These are phyloP conservation scores for Limulus polyphemus DNA, from an alignment of 2,888 invertebrate species.

Conservation along the genomic window DNA sequence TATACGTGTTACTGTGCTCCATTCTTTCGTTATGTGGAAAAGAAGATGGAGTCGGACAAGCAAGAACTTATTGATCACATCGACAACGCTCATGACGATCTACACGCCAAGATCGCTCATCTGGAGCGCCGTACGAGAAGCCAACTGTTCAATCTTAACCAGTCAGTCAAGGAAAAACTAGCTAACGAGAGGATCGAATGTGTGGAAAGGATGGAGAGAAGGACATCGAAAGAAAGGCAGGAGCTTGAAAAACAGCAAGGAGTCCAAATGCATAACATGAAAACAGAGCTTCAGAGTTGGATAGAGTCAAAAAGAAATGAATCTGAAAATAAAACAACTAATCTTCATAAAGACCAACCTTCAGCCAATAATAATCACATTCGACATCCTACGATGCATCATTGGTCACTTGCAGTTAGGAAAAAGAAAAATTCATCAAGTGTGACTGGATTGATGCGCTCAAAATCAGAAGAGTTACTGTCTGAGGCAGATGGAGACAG, in stretches of 20 bases:
- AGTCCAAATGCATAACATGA: conserved; percentile 27
- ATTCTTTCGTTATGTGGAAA: conserved; percentile 73
- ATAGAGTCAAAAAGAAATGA: conserved; percentile 25
- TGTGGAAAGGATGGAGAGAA: conserved; percentile 50
- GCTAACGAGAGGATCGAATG: conserved; percentile 50
- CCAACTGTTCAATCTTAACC: conserved; percentile 46
- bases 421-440: not conserved
- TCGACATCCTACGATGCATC: no score
- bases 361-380: no score
- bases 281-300: conserved; percentile 32
- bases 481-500: conserved; percentile 29
- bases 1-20: conserved; percentile 87
- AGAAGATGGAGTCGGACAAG: conserved; percentile 59
- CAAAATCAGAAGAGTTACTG: conserved; percentile 35
- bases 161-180: conserved; percentile 48
- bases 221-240: conserved; percentile 45
- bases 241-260: conserved; percentile 39
- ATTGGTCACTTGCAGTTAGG: not conserved
- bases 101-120: conserved; percentile 67
- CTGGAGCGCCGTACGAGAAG: conserved; percentile 53
- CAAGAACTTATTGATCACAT: conserved; percentile 63
- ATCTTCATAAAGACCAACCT: no score
- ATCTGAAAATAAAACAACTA: no score
- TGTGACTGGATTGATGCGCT: conserved; percentile 26
- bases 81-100: conserved; percentile 56